Conservation (phyloP, 2,888 invertebrate genomes). For the Cephus pygmeus region DNA sequence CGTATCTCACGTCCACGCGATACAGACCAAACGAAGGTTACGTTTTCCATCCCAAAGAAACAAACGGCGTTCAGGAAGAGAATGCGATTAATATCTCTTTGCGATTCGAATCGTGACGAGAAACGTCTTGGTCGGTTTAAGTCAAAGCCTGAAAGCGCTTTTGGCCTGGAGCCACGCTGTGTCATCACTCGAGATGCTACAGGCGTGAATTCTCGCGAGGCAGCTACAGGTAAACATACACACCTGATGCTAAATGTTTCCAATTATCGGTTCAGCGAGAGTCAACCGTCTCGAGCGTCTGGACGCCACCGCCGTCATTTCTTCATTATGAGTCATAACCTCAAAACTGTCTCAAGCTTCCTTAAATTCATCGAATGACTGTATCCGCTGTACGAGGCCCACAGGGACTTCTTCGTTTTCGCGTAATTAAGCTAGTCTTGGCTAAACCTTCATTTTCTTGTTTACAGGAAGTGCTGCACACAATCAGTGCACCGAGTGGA, state of each 20-base stretch:
- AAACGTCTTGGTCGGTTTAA: constrained; percentile 17
- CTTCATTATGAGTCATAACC: too few species aligned
- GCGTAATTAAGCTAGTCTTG: too few species aligned
- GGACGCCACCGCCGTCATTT: too few species aligned
- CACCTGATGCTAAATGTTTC: constrained; percentile 35
- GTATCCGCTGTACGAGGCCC: too few species aligned
- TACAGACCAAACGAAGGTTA: too few species aligned
- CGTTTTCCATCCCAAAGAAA: too few species aligned
- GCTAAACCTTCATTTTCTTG: too few species aligned
- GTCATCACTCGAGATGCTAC: constrained; percentile 37
- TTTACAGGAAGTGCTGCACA: constrained; percentile 97
- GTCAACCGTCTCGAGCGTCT: background rate
- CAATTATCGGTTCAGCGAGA: constrained; percentile 34
- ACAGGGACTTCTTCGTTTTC: too few species aligned
- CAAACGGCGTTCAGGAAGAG: too few species aligned
- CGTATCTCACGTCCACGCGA: background rate
- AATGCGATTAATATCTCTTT: too few species aligned
- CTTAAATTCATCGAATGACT: too few species aligned
- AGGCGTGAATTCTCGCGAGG: constrained; percentile 24
- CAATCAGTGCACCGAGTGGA: constrained; percentile 95
- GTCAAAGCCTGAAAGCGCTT: constrained; percentile 38
- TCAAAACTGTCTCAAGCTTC: too few species aligned
- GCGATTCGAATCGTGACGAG: background rate
- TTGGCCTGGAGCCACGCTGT: constrained; percentile 47
- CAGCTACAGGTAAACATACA: constrained; percentile 48